These are phyloP conservation scores for Gallinago stenura DNA, from an alignment of 2,797 vertebrate species.

Conservation along the genomic window DNA sequence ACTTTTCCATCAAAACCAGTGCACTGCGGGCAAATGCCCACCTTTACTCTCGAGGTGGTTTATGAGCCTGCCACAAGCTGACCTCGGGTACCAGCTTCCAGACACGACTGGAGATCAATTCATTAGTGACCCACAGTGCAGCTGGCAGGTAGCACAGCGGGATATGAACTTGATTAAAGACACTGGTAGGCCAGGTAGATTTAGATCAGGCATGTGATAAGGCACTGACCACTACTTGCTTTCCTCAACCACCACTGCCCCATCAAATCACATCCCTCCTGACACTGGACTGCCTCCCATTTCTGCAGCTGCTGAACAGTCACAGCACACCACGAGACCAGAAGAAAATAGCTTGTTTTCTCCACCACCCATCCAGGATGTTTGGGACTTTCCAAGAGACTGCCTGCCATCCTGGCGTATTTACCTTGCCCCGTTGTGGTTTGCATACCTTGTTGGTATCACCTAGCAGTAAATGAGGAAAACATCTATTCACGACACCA, in stretches of 20 bases:
- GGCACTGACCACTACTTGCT: background rate
- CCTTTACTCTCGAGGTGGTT: background rate
- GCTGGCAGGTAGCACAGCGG: background rate
- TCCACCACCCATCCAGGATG: background rate
- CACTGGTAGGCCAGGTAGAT: background rate
- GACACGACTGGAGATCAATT: background rate
- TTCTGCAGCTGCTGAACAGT: background rate
- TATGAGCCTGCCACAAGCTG: background rate
- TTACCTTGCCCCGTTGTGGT: background rate
- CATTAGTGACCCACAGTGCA: background rate
- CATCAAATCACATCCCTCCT: background rate
- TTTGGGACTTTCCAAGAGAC: background rate
- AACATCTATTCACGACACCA: background rate
- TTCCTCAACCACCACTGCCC: background rate
- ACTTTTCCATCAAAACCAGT: background rate
- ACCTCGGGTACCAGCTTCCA: background rate
- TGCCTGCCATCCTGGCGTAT: accelerated
- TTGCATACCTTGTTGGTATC: background rate
- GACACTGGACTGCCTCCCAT: background rate
- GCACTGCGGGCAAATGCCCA: accelerated
- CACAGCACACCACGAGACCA: background rate
- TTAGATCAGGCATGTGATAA: background rate
- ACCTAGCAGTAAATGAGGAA: background rate
- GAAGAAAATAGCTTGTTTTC: background rate
- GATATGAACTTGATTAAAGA: background rate